Conservation (phyloP, 2,113 vertebrate species). For the Bos javanicus region DNA sequence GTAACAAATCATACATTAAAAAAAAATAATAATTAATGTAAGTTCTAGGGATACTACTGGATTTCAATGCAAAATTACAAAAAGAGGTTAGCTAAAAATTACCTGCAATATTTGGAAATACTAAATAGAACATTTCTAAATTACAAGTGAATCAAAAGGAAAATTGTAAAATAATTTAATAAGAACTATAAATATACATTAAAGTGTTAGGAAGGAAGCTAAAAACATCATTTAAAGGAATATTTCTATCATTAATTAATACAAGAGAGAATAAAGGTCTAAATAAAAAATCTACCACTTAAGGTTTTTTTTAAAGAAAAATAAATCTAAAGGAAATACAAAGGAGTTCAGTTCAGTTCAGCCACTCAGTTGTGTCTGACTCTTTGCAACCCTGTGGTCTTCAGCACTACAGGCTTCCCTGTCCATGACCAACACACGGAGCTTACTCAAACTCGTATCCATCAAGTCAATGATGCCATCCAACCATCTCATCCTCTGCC, state of each 20-base stretch:
- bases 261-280: neutral
- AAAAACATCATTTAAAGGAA: neutral
- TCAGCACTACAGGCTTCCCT: neutral
- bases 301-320: neutral
- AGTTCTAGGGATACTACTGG: neutral
- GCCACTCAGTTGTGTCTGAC: neutral
- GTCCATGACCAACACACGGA: neutral
- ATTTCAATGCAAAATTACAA: neutral
- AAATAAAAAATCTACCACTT: neutral
- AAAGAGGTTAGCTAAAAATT: neutral
- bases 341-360: neutral
- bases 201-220: neutral
- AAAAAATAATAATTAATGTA: neutral
- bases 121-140: neutral
- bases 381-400: neutral
- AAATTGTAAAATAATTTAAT: neutral
- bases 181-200: neutral
- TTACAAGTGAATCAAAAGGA: neutral
- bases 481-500: neutral
- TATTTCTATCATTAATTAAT: neutral
- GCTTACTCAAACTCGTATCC: neutral
- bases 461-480: neutral
- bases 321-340: neutral
- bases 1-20: neutral
- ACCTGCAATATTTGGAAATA: neutral